A percentile compares a stretch with the other conserved stretches of the same genome.
Evolutionary conservation across 2,888 invertebrate species (phyloP).

Genomic region (Drosophila mulleri): DNA sequence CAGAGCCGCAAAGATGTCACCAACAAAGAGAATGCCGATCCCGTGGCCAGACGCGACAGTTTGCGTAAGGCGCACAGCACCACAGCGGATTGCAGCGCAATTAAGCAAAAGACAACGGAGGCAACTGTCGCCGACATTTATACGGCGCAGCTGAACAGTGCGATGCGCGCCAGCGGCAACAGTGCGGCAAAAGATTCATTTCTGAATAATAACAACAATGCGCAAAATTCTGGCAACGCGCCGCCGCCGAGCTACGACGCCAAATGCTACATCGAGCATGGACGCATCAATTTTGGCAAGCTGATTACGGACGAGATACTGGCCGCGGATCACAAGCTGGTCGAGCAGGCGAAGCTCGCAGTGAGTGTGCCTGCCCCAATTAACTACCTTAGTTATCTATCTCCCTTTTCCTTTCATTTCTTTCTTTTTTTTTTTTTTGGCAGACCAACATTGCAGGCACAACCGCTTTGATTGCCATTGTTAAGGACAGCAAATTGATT

Average conservation of each 20-base stretch:
- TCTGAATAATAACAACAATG: constrained; percentile 77
- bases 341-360: constrained; percentile 93
- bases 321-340: constrained; percentile 92
- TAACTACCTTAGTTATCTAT: neutral
- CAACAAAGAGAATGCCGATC: constrained; percentile 83
- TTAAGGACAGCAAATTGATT: constrained; percentile 92
- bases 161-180: constrained; percentile 78
- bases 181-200: constrained; percentile 79
- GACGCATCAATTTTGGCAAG: constrained; percentile 92
- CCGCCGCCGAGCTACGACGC: constrained; percentile 83
- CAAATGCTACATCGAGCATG: constrained; percentile 90
- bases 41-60: constrained; percentile 82
- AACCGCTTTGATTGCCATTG: constrained; percentile 95
- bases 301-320: constrained; percentile 94
- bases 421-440: too few relatives aligned
- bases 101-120: constrained; percentile 78
- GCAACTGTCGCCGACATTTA: constrained; percentile 81
- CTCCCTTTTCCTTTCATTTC: neutral
- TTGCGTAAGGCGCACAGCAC: constrained; percentile 85
- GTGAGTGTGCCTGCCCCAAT: constrained; percentile 62
- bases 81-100: constrained; percentile 86
- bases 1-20: constrained; percentile 74
- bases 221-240: constrained; percentile 51
- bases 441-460: constrained; percentile 92
- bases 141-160: constrained; percentile 83